phyloP scores from a whole-genome alignment of 2,113 vertebrate species.

The Oryctolagus cuniculus region DNA sequence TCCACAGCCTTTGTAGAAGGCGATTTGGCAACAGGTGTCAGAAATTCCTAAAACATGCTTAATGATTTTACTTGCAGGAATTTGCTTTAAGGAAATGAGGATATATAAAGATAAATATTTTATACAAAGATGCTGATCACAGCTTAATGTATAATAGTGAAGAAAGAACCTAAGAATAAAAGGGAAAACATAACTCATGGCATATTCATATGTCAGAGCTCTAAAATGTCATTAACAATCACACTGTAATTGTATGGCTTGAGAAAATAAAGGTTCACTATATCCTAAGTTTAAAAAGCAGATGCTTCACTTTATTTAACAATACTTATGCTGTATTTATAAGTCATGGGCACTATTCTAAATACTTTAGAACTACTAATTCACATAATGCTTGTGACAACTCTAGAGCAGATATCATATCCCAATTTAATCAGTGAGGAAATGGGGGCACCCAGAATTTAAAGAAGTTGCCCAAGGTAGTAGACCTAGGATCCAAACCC shows the following conservation, averaged over 20 bases:
- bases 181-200: neutral
- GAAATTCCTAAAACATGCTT: neutral
- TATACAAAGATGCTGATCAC: neutral
- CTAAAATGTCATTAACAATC: neutral
- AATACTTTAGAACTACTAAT: conserved; percentile 25
- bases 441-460: neutral
- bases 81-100: neutral
- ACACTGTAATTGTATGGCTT: neutral
- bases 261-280: conserved; percentile 8
- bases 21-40: neutral
- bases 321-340: neutral
- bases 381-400: conserved; percentile 25
- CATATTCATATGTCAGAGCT: neutral
- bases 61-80: neutral
- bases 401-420: neutral
- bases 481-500: neutral
- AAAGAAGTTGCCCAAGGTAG: neutral
- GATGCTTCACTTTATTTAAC: conserved; percentile 10
- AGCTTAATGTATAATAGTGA: conserved; percentile 1
- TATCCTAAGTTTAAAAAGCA: conserved; percentile 16
- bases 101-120: neutral
- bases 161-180: conserved; percentile 23
- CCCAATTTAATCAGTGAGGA: neutral
- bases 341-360: neutral
- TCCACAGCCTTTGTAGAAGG: neutral